These are phyloP conservation scores for Phymastichus coffea DNA, from an alignment of 1,140 invertebrate species.

Conservation along the genomic window DNA sequence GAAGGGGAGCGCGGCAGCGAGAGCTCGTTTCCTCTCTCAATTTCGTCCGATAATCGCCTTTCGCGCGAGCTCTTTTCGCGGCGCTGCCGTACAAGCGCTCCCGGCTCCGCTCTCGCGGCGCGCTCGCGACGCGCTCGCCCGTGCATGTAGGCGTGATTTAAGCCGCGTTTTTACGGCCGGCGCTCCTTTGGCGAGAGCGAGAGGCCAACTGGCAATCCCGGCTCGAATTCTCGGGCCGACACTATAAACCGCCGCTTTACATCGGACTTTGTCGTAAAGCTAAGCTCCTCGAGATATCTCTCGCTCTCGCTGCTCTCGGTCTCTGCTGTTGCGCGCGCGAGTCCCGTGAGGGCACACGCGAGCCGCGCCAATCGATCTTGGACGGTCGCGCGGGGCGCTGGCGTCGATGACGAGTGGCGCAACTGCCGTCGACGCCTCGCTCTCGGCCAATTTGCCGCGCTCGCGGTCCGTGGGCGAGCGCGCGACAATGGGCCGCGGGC, in stretches of 20 bases:
- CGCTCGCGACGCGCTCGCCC: not conserved
- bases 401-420: too few relatives aligned
- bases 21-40: too few relatives aligned
- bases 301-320: too few relatives aligned
- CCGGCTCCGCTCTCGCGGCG: constrained; percentile 16
- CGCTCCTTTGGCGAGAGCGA: not conserved
- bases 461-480: not conserved
- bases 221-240: constrained; percentile 4
- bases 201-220: constrained; percentile 12
- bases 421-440: too few relatives aligned
- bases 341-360: too few relatives aligned
- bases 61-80: too few relatives aligned
- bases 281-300: not conserved
- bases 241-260: constrained; percentile 24
- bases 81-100: too few relatives aligned
- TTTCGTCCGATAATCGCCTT: too few relatives aligned
- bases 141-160: constrained; percentile 11
- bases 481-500: not conserved
- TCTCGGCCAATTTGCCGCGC: too few relatives aligned
- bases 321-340: too few relatives aligned
- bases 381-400: too few relatives aligned
- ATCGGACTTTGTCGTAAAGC: constrained; percentile 19
- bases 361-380: not conserved
- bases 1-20: too few relatives aligned
- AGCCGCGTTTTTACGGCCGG: constrained; percentile 13